A percentile compares a stretch with the other conserved stretches of the same genome.
phyloP scores from a whole-genome alignment of 2,888 invertebrate genomes.

The Phaonia tiefii region DNA sequence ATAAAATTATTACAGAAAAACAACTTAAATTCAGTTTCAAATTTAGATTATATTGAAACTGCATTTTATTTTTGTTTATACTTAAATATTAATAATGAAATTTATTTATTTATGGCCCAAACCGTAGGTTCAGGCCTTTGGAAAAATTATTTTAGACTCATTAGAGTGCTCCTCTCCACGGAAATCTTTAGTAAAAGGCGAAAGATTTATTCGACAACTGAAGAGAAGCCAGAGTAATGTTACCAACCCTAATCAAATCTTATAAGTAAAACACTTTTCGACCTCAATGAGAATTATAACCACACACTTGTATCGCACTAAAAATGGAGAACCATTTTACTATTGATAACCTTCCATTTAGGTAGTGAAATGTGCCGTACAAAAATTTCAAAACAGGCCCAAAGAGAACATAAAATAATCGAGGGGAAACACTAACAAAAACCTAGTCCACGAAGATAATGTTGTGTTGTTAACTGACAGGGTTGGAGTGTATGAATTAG shows the following conservation, averaged over 20 bases:
- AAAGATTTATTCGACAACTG: slow-evolving; percentile 72
- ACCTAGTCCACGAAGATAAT: background rate
- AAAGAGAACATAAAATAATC: background rate
- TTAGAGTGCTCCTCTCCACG: slow-evolving; percentile 70
- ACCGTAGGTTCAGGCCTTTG: slow-evolving; percentile 28
- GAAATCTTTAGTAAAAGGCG: slow-evolving; percentile 72
- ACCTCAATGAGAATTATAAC: slow-evolving; percentile 49
- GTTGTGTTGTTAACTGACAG: slow-evolving; percentile 24
- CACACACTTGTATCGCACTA: background rate
- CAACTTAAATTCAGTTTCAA: too few relatives aligned
- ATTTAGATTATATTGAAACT: background rate
- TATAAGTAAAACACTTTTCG: background rate
- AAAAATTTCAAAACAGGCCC: too few relatives aligned
- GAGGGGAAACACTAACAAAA: background rate
- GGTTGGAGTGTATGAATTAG: slow-evolving; percentile 29
- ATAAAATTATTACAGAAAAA: too few relatives aligned
- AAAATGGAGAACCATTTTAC: too few relatives aligned
- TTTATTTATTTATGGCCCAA: slow-evolving; percentile 53
- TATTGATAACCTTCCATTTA: too few relatives aligned
- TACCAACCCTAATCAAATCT: background rate
- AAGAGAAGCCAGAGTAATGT: slow-evolving; percentile 69
- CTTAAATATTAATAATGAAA: slow-evolving; percentile 30
- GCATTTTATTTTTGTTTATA: background rate
- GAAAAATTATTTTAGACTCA: slow-evolving; percentile 61
- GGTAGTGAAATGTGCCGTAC: too few relatives aligned